phyloP scores from a whole-genome alignment of 2,797 vertebrate species.

The Gallinago nigripennis region DNA sequence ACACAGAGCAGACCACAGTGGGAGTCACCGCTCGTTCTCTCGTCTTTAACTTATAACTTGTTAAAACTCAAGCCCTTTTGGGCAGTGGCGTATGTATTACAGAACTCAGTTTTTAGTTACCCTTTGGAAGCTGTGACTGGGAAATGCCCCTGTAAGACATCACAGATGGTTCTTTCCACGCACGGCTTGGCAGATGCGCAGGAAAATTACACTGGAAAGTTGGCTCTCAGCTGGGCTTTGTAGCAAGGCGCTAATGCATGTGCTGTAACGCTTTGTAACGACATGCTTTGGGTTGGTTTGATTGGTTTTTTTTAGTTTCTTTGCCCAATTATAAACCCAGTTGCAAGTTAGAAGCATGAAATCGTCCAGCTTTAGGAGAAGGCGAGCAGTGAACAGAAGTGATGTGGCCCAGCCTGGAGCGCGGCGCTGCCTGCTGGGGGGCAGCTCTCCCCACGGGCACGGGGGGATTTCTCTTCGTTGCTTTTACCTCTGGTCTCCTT shows the following conservation, averaged over 20 bases:
- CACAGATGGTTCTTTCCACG: constrained; percentile 32
- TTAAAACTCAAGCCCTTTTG: neutral
- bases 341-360: constrained; percentile 23
- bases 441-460: neutral
- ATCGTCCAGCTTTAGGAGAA: constrained; percentile 12
- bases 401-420: neutral
- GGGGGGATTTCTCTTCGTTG: neutral
- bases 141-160: constrained; percentile 16
- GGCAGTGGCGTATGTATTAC: neutral
- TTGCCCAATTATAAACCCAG: constrained; percentile 55
- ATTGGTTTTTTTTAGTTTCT: neutral
- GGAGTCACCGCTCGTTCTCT: neutral
- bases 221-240: constrained; percentile 30
- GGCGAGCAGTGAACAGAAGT: neutral
- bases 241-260: neutral
- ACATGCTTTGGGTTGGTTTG: neutral
- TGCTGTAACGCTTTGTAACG: constrained; percentile 16
- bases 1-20: neutral
- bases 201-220: constrained; percentile 48
- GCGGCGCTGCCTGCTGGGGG: accelerated
- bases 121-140: constrained; percentile 36
- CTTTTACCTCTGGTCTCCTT: neutral
- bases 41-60: neutral
- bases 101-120: neutral
- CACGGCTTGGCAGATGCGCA: constrained; percentile 22